Base-by-base conservation (phyloP, 2,888 invertebrate genomes). In the Sericinus montela region DNA sequence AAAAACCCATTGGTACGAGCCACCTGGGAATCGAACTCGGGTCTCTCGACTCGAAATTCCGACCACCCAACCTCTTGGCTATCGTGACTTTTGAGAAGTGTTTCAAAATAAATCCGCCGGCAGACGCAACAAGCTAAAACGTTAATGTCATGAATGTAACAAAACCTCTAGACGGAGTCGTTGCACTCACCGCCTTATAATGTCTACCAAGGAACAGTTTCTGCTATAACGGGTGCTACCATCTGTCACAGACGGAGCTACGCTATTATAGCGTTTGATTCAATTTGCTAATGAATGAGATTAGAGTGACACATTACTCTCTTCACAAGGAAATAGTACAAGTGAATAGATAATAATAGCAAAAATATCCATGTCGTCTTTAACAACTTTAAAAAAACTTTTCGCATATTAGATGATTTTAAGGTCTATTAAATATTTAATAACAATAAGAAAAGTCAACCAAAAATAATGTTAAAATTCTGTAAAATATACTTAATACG, bases 111-210 rank as follows among this genome's bases (percentile, higher is more conserved):
- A 78, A 74, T 75, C 72, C 72, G 74, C 65, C 68, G 56, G 61
- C 78, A 82, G 81, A 80, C 80, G 67, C 59, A 65, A 68, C 66
- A 69, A 66, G 66, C 69, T 68, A 78, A 77, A 80, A 77, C 72
- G 76, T 69, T 72, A 81, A 84, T 83, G 85, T 83, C 83, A 80
- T 48, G 59, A 59, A 54, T 73, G 63, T 70, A 81, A 81, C 80
- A 80, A 82, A 81, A 83, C 80, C 53, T 25, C 40, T 39, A 51
- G 49, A 40, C 55, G 58, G 65, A 69, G 81, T 78, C 83, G 69
- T 70, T 69, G 81, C 69, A 67, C 81, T 65, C 63, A 57, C 48
- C 52, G 57, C 59, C 59, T 53, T 53, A 56, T 57, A 55, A 56
- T 50, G 53, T 54, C 54, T 56, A 44, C 42, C 25, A 28, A 36